Evolutionary conservation across 2,797 vertebrate species (phyloP).

Genomic region (Gila robusta): DNA sequence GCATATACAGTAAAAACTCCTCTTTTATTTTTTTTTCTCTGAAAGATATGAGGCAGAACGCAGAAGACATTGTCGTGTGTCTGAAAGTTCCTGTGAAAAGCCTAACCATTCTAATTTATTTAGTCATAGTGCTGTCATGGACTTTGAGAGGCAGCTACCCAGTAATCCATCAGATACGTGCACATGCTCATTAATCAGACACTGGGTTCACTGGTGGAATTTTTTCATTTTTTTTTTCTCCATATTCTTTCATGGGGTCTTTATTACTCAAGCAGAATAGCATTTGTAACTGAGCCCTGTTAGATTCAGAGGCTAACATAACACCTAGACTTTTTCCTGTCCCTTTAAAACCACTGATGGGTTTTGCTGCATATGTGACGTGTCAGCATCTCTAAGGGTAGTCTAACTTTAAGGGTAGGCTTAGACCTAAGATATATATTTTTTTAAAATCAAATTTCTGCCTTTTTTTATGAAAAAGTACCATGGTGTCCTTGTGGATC

Average conservation of each 20-base stretch:
- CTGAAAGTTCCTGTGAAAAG: constrained; percentile 4
- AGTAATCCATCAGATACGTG: constrained; percentile 42
- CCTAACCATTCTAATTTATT: constrained; percentile 28
- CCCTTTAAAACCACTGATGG: not conserved
- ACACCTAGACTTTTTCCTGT: too few relatives aligned
- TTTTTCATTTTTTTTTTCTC: not conserved
- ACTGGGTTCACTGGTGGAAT: not conserved
- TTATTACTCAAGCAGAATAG: constrained; percentile 15
- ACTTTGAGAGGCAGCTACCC: constrained; percentile 31
- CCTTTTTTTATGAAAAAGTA: not conserved
- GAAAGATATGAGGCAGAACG: not conserved
- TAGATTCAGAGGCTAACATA: not conserved
- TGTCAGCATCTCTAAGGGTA: constrained; percentile 9
- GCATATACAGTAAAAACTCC: not conserved
- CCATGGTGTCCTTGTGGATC: not conserved
- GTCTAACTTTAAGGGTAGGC: not conserved
- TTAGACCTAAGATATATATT: not conserved
- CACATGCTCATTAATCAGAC: constrained; percentile 42
- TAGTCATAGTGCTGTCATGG: constrained; percentile 27
- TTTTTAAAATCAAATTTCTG: not conserved
- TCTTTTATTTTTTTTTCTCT: not conserved
- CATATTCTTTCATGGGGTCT: not conserved
- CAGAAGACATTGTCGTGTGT: constrained; percentile 9
- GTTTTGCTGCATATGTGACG: not conserved
- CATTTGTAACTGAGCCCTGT: not conserved